Evolutionary conservation across 2,113 vertebrate genomes (phyloP).

Genomic region (Melanocharis versteri): DNA sequence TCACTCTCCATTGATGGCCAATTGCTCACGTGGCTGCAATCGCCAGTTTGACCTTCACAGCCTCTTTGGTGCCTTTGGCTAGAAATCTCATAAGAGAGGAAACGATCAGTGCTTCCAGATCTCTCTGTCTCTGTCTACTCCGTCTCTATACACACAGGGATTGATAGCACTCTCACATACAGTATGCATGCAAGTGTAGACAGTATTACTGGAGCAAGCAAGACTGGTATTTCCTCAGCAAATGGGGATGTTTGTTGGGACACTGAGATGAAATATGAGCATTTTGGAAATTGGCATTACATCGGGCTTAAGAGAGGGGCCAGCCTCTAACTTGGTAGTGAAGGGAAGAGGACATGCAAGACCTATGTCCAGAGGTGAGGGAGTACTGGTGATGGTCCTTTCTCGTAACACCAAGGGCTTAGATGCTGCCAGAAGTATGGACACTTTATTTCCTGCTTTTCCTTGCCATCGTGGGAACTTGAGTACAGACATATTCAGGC

Average conservation of each 20-base stretch:
- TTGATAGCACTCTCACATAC: not conserved
- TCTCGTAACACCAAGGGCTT: not conserved
- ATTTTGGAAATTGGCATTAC: not conserved
- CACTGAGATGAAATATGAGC: not conserved
- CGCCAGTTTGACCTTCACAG: not conserved
- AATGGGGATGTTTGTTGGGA: not conserved
- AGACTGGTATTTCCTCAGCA: not conserved
- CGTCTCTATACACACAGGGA: not conserved
- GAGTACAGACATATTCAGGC: rapidly evolving
- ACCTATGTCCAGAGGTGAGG: not conserved
- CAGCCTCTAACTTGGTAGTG: not conserved
- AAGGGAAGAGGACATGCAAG: not conserved
- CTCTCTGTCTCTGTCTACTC: not conserved
- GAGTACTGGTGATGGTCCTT: not conserved
- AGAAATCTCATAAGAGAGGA: not conserved
- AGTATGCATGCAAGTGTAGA: not conserved
- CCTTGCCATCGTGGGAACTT: not conserved
- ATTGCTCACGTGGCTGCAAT: not conserved
- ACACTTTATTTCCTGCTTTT: not conserved
- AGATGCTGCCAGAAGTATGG: not conserved
- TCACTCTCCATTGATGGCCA: not conserved
- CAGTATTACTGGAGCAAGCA: not conserved
- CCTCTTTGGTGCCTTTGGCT: not conserved
- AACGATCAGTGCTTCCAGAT: not conserved
- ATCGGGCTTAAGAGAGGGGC: not conserved